Percentiles rank a stretch among this genome's conserved stretches.
Conservation (phyloP, 2,113 vertebrate genomes). For the Cryptotis parvus region DNA sequence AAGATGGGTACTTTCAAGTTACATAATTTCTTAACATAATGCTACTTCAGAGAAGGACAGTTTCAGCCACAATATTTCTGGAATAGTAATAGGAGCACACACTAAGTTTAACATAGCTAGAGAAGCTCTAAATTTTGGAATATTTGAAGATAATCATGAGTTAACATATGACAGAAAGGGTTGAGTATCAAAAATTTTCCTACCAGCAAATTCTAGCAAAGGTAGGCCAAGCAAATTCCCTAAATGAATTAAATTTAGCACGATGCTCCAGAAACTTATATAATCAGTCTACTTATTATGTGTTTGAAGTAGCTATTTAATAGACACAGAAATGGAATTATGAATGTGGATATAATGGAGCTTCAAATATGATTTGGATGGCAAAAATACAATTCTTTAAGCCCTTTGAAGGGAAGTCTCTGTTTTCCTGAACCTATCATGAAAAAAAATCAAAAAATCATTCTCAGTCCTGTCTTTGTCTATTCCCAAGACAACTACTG, state of each 20-base stretch:
- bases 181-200: slow-evolving; percentile 6
- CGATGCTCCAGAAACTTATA: slow-evolving; percentile 6
- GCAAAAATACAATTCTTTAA: slow-evolving; percentile 41
- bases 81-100: slow-evolving; percentile 16
- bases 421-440: slow-evolving; percentile 40
- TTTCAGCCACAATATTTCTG: not conserved
- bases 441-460: slow-evolving; percentile 42
- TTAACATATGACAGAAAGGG: slow-evolving; percentile 32
- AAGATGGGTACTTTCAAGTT: not conserved
- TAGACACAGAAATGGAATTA: slow-evolving; percentile 37
- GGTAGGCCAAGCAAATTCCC: not conserved
- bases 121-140: slow-evolving; percentile 48
- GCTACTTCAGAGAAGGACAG: not conserved
- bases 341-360: not conserved
- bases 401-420: slow-evolving; percentile 23
- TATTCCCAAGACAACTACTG: not conserved
- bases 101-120: not conserved
- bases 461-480: not conserved
- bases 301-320: slow-evolving; percentile 41
- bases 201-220: not conserved
- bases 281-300: not conserved
- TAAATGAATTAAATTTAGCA: slow-evolving; percentile 12
- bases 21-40: not conserved
- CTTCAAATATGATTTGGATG: slow-evolving; percentile 8
- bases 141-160: slow-evolving; percentile 27